These are phyloP conservation scores for Aporophyla nigra DNA, from an alignment of 2,888 invertebrate species.

Conservation along the genomic window DNA sequence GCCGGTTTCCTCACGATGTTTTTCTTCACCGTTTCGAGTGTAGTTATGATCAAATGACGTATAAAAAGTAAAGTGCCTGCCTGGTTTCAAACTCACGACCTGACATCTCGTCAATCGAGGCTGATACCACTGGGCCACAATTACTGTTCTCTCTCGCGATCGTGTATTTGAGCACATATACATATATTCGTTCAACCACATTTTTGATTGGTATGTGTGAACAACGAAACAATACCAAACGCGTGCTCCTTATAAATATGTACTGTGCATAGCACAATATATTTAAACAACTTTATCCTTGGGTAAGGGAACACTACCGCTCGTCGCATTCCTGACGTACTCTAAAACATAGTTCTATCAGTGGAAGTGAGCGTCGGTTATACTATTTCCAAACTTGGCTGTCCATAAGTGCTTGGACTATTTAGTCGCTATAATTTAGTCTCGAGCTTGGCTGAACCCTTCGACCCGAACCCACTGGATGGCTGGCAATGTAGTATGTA, in stretches of 20 bases:
- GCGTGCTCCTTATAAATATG: conserved; percentile 20
- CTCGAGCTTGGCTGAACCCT: conserved; percentile 32
- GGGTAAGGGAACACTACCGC: conserved; percentile 19
- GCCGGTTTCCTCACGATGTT: too few relatives aligned
- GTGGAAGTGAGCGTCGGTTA: conserved; percentile 46
- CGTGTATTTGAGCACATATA: background rate
- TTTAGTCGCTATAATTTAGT: conserved; percentile 54
- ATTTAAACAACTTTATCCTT: conserved; percentile 22
- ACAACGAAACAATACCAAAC: conserved; percentile 8
- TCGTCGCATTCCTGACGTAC: conserved; percentile 49
- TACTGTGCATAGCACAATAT: conserved; percentile 23
- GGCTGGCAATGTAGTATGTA: background rate
- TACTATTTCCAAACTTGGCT: conserved; percentile 51
- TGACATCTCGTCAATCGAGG: too few relatives aligned
- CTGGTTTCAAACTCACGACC: too few relatives aligned
- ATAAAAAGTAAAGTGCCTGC: too few relatives aligned
- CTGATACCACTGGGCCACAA: too few relatives aligned
- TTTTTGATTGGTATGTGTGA: background rate
- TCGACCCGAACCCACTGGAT: conserved; percentile 20
- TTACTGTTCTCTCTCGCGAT: too few relatives aligned
- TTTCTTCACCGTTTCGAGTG: too few relatives aligned
- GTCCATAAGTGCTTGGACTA: conserved; percentile 45
- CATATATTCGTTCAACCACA: background rate
- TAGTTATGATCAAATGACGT: too few relatives aligned
- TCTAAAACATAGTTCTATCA: conserved; percentile 56